Conservation (phyloP, 92 coral and sea anemone genomes). For the Porites cylindrica region DNA sequence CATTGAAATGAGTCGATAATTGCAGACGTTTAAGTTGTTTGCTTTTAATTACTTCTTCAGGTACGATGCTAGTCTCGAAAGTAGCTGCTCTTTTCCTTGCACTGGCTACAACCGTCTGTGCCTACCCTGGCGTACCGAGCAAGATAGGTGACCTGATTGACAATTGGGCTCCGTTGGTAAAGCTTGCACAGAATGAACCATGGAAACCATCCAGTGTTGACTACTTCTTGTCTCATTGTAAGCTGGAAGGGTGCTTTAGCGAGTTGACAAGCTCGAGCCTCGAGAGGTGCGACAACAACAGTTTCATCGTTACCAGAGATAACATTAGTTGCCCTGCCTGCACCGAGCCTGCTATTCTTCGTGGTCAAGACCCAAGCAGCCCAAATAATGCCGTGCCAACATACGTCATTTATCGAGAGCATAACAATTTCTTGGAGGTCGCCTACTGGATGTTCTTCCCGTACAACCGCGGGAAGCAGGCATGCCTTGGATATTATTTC, state of each 20-base stretch:
- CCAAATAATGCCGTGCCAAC: conserved; percentile 8
- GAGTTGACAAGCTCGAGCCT: neutral
- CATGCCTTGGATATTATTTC: too few species aligned
- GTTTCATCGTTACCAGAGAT: neutral
- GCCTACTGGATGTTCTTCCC: conserved; percentile 67
- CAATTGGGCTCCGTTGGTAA: conserved; percentile 37
- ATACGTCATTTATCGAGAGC: conserved; percentile 21
- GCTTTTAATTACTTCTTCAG: conserved; percentile 14
- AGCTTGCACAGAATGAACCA: conserved; percentile 20
- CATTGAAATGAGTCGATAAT: conserved; percentile 18
- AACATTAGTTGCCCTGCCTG: conserved; percentile 20
- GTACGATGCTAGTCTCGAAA: conserved; percentile 8
- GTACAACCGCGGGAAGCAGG: conserved; percentile 63
- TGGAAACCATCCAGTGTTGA: neutral
- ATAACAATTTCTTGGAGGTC: conserved; percentile 28
- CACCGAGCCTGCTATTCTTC: conserved; percentile 25
- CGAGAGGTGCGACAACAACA: neutral
- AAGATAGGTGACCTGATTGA: neutral
- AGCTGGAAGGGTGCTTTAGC: neutral
- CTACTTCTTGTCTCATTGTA: neutral
- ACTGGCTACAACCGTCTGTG: conserved; percentile 13
- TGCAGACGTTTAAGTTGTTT: conserved; percentile 18
- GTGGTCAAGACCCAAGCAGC: conserved; percentile 26
- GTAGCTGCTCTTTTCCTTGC: conserved; percentile 27
- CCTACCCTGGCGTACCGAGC: neutral